Evolutionary conservation across 30 jellyfish, hydroid and myxozoan species (phyloP).

Genomic region (Catostylus mosaicus): DNA sequence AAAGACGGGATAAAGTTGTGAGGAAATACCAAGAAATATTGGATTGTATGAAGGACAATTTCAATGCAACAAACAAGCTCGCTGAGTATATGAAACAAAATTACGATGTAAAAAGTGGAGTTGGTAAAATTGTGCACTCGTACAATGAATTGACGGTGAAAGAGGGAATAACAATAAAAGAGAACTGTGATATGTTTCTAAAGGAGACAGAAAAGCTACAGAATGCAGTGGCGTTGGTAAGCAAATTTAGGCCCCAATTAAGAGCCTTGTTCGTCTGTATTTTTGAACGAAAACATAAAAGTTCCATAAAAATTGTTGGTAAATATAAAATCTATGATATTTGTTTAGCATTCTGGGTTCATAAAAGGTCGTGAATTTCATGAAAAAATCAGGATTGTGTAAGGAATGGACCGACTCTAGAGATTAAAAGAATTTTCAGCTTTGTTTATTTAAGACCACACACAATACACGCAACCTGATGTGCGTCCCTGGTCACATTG

Average conservation of each 20-base stretch:
- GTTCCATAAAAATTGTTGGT: no score
- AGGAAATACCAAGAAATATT: background rate
- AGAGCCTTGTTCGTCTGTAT: background rate
- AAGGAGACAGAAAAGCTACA: background rate
- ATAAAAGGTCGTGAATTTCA: no score
- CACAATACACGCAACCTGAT: no score
- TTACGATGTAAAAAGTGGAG: background rate
- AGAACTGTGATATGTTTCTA: slow-evolving; percentile 12
- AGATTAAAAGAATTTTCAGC: no score
- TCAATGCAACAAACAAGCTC: slow-evolving; percentile 22
- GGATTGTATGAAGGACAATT: slow-evolving; percentile 13
- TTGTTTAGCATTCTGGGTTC: no score
- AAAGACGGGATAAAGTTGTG: slow-evolving; percentile 18
- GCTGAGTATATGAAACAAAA: slow-evolving; percentile 3
- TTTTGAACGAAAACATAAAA: no score
- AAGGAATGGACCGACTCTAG: no score
- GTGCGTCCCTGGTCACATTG: no score
- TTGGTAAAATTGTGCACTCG: slow-evolving; percentile 13
- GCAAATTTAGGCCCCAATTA: background rate
- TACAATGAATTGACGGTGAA: background rate
- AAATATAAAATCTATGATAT: no score
- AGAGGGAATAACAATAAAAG: slow-evolving; percentile 17
- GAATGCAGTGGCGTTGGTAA: slow-evolving; percentile 17
- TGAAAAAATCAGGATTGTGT: no score
- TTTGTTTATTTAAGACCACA: no score